Evolutionary conservation across 2,888 invertebrate species (phyloP), one percentile per base, ranked within the genome.

Genomic region (Epirrhoe tristata): DNA sequence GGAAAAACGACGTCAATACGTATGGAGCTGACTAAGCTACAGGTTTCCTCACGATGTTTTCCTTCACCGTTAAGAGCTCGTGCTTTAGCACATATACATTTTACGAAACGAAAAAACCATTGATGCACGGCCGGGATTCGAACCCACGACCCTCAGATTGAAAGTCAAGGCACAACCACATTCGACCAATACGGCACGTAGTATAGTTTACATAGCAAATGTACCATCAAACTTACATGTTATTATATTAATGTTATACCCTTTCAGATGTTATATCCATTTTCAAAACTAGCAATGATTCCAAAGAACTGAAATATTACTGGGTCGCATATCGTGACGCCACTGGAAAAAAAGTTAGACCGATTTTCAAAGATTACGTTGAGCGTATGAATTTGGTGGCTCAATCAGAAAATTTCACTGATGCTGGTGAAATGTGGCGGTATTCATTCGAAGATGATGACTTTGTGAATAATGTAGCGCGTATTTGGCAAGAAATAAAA

Each of bases 251-350:
- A n/a, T n/a, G n/a, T n/a, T n/a, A n/a, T n/a, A 31, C 16, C 36
- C 56, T 80, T 79, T 67, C 84, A 93, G 93, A 93, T 76, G 77
- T 93, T 0, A 90, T 91, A 75, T 69, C 84, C 51, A 82, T 87
- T 62, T 93, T 93, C 70, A 92, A 89, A 83, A 86, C 83, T 48
- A 95, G 95, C 56, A 91, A 93, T 56, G 89, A 96, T 78, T 95
- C 95, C 69, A 93, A 95, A 61, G 95, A 95, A 81, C 83, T 96
- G 58, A 78, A 89, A 4, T 94, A 95, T 74, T 94, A 94, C 63
- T 96, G 96, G 96, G 93, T 93, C 75, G 91, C 90, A 0, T 96
- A 96, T 94, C 88, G 96, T 71, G 94, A 96, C 76, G 93, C 87
- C 0, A 94, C 95, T 8, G 96, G 96, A 4, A 94, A 86, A 70